Percentiles rank a stretch among this genome's conserved stretches.
These are phyloP conservation scores for Bilobella aurantiaca DNA, from an alignment of 1,140 invertebrate genomes.

Conservation along the genomic window DNA sequence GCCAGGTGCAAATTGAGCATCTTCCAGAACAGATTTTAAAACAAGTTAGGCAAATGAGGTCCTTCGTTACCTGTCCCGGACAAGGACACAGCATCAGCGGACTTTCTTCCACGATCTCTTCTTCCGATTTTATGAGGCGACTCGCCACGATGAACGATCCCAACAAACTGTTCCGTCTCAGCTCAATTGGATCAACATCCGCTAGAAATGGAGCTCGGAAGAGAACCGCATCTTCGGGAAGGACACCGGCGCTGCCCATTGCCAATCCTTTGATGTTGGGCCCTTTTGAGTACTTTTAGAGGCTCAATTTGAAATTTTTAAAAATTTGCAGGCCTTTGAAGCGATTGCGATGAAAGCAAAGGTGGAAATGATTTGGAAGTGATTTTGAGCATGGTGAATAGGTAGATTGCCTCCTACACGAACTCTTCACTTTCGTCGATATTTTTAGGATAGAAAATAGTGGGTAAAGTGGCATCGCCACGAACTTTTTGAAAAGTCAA, in stretches of 20 bases:
- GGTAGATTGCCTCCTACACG: no score
- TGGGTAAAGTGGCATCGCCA: neutral
- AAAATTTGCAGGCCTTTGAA: no score
- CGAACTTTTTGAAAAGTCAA: neutral
- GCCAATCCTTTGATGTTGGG: neutral
- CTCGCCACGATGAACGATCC: conserved; percentile 4
- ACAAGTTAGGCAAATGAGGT: conserved; percentile 1
- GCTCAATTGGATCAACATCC: neutral
- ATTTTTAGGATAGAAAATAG: neutral
- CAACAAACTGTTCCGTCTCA: neutral
- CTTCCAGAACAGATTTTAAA: neutral
- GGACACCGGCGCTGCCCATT: neutral
- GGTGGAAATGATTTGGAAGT: no score
- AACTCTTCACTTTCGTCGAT: neutral
- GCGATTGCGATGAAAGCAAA: no score
- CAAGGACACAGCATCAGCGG: conserved; percentile 6
- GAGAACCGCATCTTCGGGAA: neutral
- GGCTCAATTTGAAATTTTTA: neutral
- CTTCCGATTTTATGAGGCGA: neutral
- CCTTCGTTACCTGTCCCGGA: neutral
- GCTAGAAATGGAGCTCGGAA: neutral
- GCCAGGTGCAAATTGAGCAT: neutral
- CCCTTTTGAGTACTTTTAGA: no score
- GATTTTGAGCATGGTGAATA: no score
- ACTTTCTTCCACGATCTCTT: neutral